Conservation (phyloP, 92 coral and sea anemone species). For the Palythoa grandis region DNA sequence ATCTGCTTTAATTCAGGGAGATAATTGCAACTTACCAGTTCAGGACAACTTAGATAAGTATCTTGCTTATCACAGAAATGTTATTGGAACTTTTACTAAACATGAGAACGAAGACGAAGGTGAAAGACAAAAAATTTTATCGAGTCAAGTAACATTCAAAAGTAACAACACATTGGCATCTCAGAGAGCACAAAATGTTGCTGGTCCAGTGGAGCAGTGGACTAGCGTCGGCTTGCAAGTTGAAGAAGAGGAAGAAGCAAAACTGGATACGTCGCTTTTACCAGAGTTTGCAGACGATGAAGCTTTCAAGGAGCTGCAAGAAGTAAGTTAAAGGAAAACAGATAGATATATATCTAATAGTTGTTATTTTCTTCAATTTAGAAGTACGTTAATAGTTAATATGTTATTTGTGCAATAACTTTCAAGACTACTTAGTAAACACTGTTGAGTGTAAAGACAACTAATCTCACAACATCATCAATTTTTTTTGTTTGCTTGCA, state of each 20-base stretch:
- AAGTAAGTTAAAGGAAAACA: slow-evolving; percentile 48
- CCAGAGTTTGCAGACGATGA: slow-evolving; percentile 76
- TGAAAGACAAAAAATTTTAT: not conserved
- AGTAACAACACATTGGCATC: slow-evolving; percentile 46
- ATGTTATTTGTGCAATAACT: too few relatives aligned
- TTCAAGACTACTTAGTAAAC: too few relatives aligned
- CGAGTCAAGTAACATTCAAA: slow-evolving; percentile 6
- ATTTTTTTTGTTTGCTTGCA: too few relatives aligned
- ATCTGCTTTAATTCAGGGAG: slow-evolving; percentile 12
- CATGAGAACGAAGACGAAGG: not conserved
- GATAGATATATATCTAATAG: not conserved
- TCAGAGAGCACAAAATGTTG: slow-evolving; percentile 6
- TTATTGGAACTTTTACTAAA: not conserved
- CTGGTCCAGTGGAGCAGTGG: slow-evolving; percentile 58
- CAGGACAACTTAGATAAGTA: not conserved
- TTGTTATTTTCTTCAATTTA: too few relatives aligned
- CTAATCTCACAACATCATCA: too few relatives aligned
- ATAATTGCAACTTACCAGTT: not conserved
- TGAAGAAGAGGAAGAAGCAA: slow-evolving; percentile 72
- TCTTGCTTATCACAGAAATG: not conserved
- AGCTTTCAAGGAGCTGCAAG: slow-evolving; percentile 83
- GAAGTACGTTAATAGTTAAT: too few relatives aligned
- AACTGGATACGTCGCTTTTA: slow-evolving; percentile 61
- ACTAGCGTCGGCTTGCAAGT: slow-evolving; percentile 41
- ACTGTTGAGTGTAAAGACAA: too few relatives aligned